These are phyloP conservation scores for Corythoichthys intestinalis DNA, from an alignment of 2,113 vertebrate species.

Conservation along the genomic window DNA sequence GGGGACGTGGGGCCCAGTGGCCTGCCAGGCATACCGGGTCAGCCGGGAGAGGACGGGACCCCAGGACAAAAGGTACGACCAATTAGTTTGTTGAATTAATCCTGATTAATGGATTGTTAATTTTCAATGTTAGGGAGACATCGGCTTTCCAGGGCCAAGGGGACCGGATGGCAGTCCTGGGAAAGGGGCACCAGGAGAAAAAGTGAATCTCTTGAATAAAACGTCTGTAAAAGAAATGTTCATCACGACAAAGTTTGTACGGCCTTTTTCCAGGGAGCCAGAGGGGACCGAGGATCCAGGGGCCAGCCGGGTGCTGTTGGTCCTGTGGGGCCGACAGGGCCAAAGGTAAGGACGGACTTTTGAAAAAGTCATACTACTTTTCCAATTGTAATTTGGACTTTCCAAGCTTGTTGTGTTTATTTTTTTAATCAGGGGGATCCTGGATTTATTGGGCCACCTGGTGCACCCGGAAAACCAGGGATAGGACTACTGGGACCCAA, in stretches of 20 bases:
- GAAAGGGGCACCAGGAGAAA: conserved; percentile 66
- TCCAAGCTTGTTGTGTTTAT: neutral
- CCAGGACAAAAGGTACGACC: conserved; percentile 64
- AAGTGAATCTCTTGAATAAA: conserved; percentile 43
- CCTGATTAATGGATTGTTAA: neutral
- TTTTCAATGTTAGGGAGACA: conserved; percentile 59
- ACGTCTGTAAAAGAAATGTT: neutral
- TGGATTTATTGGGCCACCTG: conserved; percentile 59
- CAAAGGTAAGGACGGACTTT: conserved; percentile 55
- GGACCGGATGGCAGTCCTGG: conserved; percentile 69
- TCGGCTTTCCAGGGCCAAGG: conserved; percentile 56
- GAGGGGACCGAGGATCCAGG: conserved; percentile 66
- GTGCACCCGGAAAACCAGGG: conserved; percentile 53
- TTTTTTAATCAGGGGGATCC: conserved; percentile 60
- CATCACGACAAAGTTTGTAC: neutral
- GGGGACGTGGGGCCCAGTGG: conserved; percentile 66
- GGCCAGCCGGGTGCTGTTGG: conserved; percentile 62
- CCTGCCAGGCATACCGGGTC: conserved; percentile 57
- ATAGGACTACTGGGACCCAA: conserved; percentile 64
- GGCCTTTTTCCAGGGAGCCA: conserved; percentile 60
- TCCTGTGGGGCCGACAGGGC: conserved; percentile 57
- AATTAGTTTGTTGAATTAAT: neutral
- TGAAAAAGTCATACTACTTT: neutral
- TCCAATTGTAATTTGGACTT: neutral
- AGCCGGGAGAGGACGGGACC: conserved; percentile 66